A percentile compares a stretch with the other conserved stretches of the same genome.
Evolutionary conservation across 2,888 invertebrate species (phyloP).

Genomic region (Onchidella celtica): DNA sequence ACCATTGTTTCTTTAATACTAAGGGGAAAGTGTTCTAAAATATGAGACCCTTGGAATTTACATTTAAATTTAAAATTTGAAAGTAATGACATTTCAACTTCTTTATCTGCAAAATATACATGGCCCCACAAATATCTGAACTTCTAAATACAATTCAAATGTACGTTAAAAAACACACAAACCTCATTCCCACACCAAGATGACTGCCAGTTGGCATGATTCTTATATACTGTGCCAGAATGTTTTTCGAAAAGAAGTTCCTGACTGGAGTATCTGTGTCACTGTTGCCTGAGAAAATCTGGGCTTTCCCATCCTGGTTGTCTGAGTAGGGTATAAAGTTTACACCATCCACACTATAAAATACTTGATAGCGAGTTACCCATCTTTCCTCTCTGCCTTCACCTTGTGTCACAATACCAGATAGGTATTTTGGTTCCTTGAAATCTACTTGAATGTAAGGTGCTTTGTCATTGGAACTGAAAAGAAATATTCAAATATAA

Average conservation of each 20-base stretch:
- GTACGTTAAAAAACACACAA: neutral
- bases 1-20: no score
- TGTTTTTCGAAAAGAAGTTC: conserved; percentile 46
- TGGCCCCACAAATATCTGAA: no score
- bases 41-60: no score
- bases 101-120: no score
- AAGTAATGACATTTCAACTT: no score
- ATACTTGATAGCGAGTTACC: conserved; percentile 60
- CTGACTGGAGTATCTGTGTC: conserved; percentile 40
- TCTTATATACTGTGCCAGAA: conserved; percentile 47
- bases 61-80: no score
- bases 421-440: conserved; percentile 57
- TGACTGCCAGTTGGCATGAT: conserved; percentile 46
- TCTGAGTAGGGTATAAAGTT: conserved; percentile 59
- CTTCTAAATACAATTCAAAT: no score
- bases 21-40: no score
- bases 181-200: conserved; percentile 47
- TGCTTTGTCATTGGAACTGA: conserved; percentile 20
- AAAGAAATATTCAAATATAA: no score
- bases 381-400: conserved; percentile 61
- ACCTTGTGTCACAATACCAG: conserved; percentile 66
- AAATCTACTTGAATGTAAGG: conserved; percentile 64
- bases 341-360: conserved; percentile 63
- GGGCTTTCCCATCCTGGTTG: conserved; percentile 44
- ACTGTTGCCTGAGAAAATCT: conserved; percentile 46